Conservation (phyloP, 2,797 vertebrate species). For the Melanotaenia maccullochi region DNA sequence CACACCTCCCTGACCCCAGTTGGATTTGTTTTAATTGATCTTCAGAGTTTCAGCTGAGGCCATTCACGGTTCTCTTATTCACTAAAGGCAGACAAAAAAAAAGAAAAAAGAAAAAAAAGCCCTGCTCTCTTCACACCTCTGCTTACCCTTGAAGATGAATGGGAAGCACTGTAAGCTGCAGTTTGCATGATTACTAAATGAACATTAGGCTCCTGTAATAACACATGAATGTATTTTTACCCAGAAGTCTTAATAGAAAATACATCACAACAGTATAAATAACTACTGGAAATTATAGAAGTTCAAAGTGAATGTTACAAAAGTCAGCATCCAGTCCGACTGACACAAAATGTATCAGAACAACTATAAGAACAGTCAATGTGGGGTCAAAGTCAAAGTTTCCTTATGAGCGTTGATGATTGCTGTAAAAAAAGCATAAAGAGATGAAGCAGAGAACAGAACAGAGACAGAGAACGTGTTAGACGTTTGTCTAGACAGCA, state of each 20-base stretch:
- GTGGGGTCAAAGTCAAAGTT: background rate
- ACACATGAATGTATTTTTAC: slow-evolving; percentile 9
- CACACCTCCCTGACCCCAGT: slow-evolving; percentile 14
- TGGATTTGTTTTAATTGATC: slow-evolving; percentile 17
- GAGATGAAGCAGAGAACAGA: slow-evolving; percentile 50
- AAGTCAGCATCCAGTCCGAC: background rate
- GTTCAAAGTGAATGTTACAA: background rate
- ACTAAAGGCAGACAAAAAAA: slow-evolving; percentile 8
- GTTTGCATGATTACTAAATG: background rate
- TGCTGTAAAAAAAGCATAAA: slow-evolving; percentile 42
- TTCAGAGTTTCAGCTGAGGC: slow-evolving; percentile 13
- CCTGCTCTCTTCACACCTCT: slow-evolving; percentile 14
- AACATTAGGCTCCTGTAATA: background rate
- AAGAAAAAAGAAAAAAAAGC: background rate
- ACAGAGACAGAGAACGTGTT: slow-evolving; percentile 47
- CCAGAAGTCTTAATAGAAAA: background rate
- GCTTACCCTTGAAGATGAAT: slow-evolving; percentile 20
- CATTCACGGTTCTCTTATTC: slow-evolving; percentile 31
- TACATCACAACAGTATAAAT: background rate
- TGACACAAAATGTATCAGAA: slow-evolving; percentile 3
- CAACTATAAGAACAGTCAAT: background rate
- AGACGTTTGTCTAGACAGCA: slow-evolving; percentile 73
- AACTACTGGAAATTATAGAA: background rate
- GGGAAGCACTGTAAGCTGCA: slow-evolving; percentile 12
- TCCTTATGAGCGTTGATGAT: slow-evolving; percentile 25